Evolutionary conservation across 2,888 invertebrate species (phyloP), one percentile per base, ranked within the genome.

Genomic region (Heliconius erato): DNA sequence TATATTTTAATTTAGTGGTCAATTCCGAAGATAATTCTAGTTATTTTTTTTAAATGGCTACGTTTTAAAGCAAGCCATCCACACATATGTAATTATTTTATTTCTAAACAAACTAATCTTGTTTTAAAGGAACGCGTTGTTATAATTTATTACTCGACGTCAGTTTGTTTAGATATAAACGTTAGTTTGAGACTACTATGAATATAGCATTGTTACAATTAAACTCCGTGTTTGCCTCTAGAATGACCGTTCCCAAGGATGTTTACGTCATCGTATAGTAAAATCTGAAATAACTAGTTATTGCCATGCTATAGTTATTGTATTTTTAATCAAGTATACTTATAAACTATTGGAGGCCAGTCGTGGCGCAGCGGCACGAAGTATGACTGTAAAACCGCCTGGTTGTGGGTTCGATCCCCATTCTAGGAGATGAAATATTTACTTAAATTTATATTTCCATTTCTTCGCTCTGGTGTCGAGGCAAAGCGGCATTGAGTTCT

Each of bases 191-290:
- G n/a, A 40, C 16, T 63, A 35, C 16, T 76, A 68, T 79, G 65
- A 40, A 77, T 74, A 54, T 67, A 54, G 44, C 71, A 81, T 79
- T 63, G n/a, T 54, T 69, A 89, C 87, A 89, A 88, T 88, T 87
- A 85, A 83, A 82, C 85, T 88, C 87, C 89, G 85, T 89, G 87
- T 87, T 84, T 74, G 80, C 83, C 82, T 80, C 85, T 74, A 84
- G 83, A 87, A 85, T 89, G 89, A 89, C 89, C 89, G 85, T 80
- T 87, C 85, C 91, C 93, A 92, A 93, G 93, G 92, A 90, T 90
- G 85, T 90, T 91, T 89, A 87, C 90, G 87, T 91, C 90, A 90
- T 87, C 86, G 85, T 82, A 49, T 14, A 83, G 83, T 80, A 86
- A 74, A 81, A 85, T 81, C 74, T 86, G 83, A 85, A 87, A 88